A percentile compares a stretch with the other conserved stretches of the same genome.
Evolutionary conservation across 2,888 invertebrate genomes (phyloP).

Genomic region (Pyrrhia umbra): DNA sequence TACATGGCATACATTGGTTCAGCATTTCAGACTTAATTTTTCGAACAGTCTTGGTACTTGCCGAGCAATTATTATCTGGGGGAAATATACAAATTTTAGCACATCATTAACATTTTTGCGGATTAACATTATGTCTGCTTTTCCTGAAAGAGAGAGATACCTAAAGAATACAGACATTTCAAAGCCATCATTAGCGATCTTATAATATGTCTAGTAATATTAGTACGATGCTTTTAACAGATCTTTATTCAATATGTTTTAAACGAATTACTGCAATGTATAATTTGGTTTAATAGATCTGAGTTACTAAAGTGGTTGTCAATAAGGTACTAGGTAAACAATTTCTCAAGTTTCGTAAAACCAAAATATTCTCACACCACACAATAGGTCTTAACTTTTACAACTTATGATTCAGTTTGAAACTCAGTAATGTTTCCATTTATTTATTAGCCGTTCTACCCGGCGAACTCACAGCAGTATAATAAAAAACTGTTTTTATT

Average conservation of each 20-base stretch:
- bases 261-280: background rate
- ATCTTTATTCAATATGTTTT: background rate
- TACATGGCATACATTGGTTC: background rate
- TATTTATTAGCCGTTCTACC: conserved; percentile 41
- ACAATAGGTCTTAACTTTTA: conserved; percentile 48
- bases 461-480: conserved; percentile 12
- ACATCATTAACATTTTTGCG: too few species aligned
- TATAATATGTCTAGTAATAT: too few species aligned
- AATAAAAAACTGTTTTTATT: conserved; percentile 52
- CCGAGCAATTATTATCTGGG: too few species aligned
- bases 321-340: background rate
- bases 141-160: too few species aligned
- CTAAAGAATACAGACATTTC: too few species aligned
- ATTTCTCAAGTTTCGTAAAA: background rate
- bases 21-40: background rate
- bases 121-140: too few species aligned
- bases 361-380: conserved; percentile 9
- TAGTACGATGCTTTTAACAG: background rate
- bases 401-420: conserved; percentile 20
- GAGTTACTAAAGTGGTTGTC: background rate
- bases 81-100: too few species aligned
- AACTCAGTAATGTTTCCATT: conserved; percentile 40
- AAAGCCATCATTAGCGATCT: too few species aligned
- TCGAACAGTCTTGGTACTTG: too few species aligned
- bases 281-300: background rate